phyloP scores from a whole-genome alignment of 2,797 vertebrate genomes.

The Peromyscus aztecus region DNA sequence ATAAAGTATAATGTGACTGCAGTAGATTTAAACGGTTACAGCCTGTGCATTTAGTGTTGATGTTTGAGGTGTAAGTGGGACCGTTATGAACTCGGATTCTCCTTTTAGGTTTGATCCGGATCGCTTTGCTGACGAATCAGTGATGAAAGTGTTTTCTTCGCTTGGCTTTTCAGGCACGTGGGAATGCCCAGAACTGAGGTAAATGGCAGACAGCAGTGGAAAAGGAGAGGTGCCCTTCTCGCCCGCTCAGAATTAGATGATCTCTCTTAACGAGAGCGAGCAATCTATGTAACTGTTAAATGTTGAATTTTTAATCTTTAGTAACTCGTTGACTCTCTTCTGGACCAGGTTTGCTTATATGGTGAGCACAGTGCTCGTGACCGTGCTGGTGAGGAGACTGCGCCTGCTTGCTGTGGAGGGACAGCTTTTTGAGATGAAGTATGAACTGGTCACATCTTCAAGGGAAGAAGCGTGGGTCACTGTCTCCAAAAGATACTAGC shows the following conservation, averaged over 20 bases:
- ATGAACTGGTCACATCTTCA: slow-evolving; percentile 95
- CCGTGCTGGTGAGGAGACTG: slow-evolving; percentile 92
- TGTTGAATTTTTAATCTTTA: background rate
- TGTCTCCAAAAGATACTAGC: slow-evolving; percentile 91
- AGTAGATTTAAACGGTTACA: background rate
- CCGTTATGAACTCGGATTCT: background rate
- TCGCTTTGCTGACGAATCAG: slow-evolving; percentile 93
- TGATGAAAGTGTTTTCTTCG: slow-evolving; percentile 92
- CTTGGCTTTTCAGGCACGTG: slow-evolving; percentile 96
- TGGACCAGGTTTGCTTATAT: slow-evolving; percentile 95
- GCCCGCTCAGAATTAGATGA: background rate
- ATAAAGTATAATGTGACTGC: slow-evolving; percentile 2
- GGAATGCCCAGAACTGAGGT: slow-evolving; percentile 97
- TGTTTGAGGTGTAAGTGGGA: background rate
- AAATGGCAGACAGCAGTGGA: slow-evolving; percentile 47
- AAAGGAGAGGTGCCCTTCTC: slow-evolving; percentile 35
- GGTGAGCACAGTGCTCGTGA: slow-evolving; percentile 93
- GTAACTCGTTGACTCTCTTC: slow-evolving; percentile 64
- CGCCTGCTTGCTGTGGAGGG: slow-evolving; percentile 91
- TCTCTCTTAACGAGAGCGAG: slow-evolving; percentile 33
- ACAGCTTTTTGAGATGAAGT: slow-evolving; percentile 94
- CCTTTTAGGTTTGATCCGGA: slow-evolving; percentile 94
- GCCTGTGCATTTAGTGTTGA: background rate
- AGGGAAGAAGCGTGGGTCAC: slow-evolving; percentile 98
- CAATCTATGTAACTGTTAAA: background rate